Evolutionary conservation across 2,113 vertebrate genomes (phyloP).

Genomic region (Tragelaphus scriptus): DNA sequence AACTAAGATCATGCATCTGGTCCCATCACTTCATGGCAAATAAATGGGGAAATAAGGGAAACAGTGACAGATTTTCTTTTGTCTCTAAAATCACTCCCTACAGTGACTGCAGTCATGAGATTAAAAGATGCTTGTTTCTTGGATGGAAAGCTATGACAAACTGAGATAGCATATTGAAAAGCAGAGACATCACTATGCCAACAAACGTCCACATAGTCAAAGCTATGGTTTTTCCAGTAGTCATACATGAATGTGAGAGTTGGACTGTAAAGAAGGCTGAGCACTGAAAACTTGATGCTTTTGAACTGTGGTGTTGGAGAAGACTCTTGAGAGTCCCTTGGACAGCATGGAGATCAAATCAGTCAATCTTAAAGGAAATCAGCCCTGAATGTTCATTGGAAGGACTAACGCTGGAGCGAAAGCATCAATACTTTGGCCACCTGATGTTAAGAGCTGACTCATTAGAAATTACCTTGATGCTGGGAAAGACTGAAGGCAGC

Average conservation of each 20-base stretch:
- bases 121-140: neutral
- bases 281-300: neutral
- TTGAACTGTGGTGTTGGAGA: neutral
- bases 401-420: accelerated
- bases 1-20: neutral
- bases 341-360: neutral
- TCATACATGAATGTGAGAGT: neutral
- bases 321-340: neutral
- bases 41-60: neutral
- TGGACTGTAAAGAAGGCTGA: neutral
- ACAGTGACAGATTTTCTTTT: neutral
- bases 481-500: neutral
- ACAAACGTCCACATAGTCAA: neutral
- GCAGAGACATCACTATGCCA: neutral
- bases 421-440: neutral
- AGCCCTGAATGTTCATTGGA: neutral
- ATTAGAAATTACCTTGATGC: neutral
- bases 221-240: neutral
- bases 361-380: neutral
- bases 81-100: neutral
- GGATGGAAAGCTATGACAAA: neutral
- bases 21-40: neutral
- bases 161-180: neutral
- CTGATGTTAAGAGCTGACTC: neutral
- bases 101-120: neutral